phyloP scores from a whole-genome alignment of 2,797 vertebrate genomes.

The Sardinella longiceps region DNA sequence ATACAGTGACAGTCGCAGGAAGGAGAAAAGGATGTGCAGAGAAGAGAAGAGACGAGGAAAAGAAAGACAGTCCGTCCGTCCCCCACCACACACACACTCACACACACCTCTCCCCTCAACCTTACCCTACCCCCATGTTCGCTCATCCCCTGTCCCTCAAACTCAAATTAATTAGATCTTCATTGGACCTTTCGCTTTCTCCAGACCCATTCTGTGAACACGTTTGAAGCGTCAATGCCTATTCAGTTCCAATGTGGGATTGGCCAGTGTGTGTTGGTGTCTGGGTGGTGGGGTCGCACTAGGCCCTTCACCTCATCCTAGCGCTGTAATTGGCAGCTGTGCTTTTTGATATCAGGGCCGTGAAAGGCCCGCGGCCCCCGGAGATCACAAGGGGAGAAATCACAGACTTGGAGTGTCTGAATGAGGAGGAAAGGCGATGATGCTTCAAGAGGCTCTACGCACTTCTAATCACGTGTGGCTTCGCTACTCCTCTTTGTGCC shows the following conservation, averaged over 20 bases:
- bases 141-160: slow-evolving; percentile 55
- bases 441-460: background rate
- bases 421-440: background rate
- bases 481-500: background rate
- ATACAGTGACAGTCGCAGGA: slow-evolving; percentile 63
- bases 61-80: background rate
- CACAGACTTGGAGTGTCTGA: slow-evolving; percentile 21
- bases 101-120: slow-evolving; percentile 27
- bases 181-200: slow-evolving; percentile 47
- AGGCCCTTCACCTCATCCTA: slow-evolving; percentile 19
- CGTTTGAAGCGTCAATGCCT: slow-evolving; percentile 48
- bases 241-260: background rate
- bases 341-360: slow-evolving; percentile 12
- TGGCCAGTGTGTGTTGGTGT: background rate
- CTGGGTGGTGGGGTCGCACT: background rate
- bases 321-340: slow-evolving; percentile 18
- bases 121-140: slow-evolving; percentile 17
- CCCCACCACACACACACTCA: background rate
- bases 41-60: slow-evolving; percentile 33
- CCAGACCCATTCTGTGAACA: slow-evolving; percentile 31
- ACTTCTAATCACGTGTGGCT: background rate
- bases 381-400: slow-evolving; percentile 24
- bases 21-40: slow-evolving; percentile 54
- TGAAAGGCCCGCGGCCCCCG: background rate
- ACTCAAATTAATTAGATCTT: slow-evolving; percentile 67